Percentiles rank a stretch among this genome's conserved stretches.
Conservation (phyloP, 2,797 vertebrate genomes). For the Scleropages formosus region DNA sequence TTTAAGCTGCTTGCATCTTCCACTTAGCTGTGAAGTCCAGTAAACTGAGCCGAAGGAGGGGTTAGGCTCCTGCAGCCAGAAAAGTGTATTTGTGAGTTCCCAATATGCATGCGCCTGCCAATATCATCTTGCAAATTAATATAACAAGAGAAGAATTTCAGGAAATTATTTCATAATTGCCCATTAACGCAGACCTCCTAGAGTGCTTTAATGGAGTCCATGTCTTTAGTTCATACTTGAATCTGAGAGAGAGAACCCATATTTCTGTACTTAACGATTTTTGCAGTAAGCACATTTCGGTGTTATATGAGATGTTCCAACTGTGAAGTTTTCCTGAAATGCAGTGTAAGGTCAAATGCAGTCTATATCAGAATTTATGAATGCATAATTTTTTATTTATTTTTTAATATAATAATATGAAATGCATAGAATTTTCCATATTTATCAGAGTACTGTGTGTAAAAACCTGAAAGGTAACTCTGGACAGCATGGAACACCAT, state of each 20-base stretch:
- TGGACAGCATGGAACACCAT: too few relatives aligned
- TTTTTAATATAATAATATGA: too few relatives aligned
- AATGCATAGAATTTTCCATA: too few relatives aligned
- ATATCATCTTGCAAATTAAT: conserved; percentile 24
- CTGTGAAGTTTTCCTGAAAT: conserved; percentile 10
- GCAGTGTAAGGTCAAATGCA: neutral
- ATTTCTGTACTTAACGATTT: neutral
- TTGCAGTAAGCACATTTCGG: conserved; percentile 3
- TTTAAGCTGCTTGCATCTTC: conserved; percentile 15
- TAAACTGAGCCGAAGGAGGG: neutral
- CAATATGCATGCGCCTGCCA: neutral
- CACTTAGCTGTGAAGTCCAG: conserved; percentile 1
- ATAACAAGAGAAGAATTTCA: conserved; percentile 16
- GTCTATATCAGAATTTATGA: conserved; percentile 34
- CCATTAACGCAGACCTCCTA: conserved; percentile 19
- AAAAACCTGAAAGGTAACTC: too few relatives aligned
- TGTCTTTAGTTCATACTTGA: conserved; percentile 15
- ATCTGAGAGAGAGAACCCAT: neutral
- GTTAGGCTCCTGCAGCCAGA: neutral
- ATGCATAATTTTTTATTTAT: too few relatives aligned
- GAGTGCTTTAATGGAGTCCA: conserved; percentile 11
- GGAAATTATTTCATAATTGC: conserved; percentile 30
- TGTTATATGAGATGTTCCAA: neutral
- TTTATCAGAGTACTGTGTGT: too few relatives aligned
- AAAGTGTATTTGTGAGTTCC: neutral